Evolutionary conservation across 2,113 vertebrate species (phyloP).

Genomic region (Cephalopterus ornatus): DNA sequence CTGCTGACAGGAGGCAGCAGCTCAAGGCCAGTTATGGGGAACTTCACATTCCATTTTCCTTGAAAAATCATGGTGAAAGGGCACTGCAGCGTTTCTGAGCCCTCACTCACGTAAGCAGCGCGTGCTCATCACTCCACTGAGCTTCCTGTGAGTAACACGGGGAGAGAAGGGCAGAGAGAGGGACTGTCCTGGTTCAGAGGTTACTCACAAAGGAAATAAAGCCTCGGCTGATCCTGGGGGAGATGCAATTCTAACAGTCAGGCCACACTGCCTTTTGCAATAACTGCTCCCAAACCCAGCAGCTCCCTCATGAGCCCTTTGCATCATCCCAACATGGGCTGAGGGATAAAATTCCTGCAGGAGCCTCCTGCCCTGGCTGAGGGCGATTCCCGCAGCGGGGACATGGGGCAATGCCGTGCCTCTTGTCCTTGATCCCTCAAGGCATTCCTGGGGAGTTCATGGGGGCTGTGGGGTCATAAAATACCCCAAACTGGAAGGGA

Average conservation of each 20-base stretch:
- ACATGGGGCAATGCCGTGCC: background rate
- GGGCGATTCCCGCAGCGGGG: fast-evolving
- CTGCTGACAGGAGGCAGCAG: background rate
- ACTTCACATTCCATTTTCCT: background rate
- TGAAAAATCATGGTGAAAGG: background rate
- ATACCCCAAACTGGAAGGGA: background rate
- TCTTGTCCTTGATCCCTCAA: background rate
- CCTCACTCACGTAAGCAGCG: background rate
- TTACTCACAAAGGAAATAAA: conserved; percentile 6
- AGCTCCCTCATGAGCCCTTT: background rate
- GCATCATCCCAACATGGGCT: background rate
- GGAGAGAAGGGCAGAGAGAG: background rate
- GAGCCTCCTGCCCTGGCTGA: background rate
- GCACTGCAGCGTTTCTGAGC: background rate
- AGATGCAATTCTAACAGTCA: background rate
- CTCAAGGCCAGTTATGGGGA: background rate
- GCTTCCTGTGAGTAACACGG: background rate
- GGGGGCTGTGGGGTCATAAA: background rate
- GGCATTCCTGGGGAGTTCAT: background rate
- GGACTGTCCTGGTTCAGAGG: background rate
- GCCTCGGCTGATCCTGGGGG: background rate
- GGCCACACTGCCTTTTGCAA: background rate
- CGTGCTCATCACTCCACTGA: background rate
- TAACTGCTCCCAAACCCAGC: background rate
- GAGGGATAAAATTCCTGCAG: background rate